Percentiles rank a stretch among this genome's conserved stretches.
These are phyloP conservation scores for Emmelina monodactyla DNA, from an alignment of 2,888 invertebrate genomes.

Conservation along the genomic window DNA sequence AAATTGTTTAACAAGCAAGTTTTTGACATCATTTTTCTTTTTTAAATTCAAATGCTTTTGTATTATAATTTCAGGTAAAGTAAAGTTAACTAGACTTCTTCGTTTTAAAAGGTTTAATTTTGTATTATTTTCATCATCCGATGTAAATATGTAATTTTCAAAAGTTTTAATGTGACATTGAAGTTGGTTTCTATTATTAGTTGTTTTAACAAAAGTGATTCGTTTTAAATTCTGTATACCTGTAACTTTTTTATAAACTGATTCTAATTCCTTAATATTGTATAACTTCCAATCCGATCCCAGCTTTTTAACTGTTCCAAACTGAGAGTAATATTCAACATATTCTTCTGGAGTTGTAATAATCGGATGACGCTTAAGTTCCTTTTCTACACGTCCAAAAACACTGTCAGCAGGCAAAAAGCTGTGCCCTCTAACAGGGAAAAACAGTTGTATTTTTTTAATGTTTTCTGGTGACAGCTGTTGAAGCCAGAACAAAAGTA, in stretches of 20 bases:
- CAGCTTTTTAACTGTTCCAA: not conserved
- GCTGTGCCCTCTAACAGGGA: conserved; percentile 1
- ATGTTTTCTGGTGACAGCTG: not conserved
- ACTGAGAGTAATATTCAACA: not conserved
- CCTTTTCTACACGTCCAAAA: conserved; percentile 1
- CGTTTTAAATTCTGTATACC: conserved; percentile 1
- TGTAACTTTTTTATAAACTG: not conserved
- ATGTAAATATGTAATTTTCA: conserved; percentile 1
- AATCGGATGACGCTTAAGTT: conserved; percentile 1
- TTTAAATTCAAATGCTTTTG: conserved; percentile 3
- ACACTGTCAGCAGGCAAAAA: conserved; percentile 1
- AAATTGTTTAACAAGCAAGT: conserved; percentile 2
- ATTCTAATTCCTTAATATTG: conserved; percentile 1
- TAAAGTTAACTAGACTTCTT: conserved; percentile 3
- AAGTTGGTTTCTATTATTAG: not conserved
- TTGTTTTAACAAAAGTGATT: conserved; percentile 2
- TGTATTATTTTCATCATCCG: conserved; percentile 1
- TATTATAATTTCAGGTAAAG: conserved; percentile 3
- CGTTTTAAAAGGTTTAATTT: conserved; percentile 1
- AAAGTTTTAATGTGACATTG: conserved; percentile 1
- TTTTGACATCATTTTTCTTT: conserved; percentile 4
- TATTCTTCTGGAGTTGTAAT: conserved; percentile 1
- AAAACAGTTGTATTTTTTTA: not conserved
- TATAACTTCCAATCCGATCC: conserved; percentile 1
- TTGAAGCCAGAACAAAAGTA: not conserved